Base-by-base conservation (phyloP, 2,888 invertebrate species). In the Protophormia terraenovae region DNA sequence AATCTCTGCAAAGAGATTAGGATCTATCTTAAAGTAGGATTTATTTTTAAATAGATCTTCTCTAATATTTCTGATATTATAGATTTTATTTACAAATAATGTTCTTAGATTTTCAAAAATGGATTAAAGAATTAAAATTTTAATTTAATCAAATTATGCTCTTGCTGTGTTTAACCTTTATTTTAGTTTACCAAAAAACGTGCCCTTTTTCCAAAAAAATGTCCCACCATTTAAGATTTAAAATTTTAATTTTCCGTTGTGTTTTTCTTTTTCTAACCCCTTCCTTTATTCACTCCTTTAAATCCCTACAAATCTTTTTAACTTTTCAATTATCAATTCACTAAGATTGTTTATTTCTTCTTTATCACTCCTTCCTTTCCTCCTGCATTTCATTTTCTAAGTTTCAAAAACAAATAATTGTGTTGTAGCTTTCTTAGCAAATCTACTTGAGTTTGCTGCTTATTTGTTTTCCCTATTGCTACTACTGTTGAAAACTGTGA, bases 251-350 rank as follows among this genome's bases (percentile, higher is more conserved):
- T 55, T 29, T 55, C 27, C 14, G 14, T 55, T 27, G 14, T 19
- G 16, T 29, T 27, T 12, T 55, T 6, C n/a, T 27, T 4, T 5
- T n/a, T n/a, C n/a, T n/a, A n/a, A n/a, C 27, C 27, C 55, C 55
- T 53, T 12, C 0, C 16, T 14, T 50, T 22, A 16, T 22, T 12
- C 12, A n/a, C n/a, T n/a, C n/a, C n/a, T n/a, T n/a, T n/a, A n/a
- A n/a, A n/a, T 24, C 2, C 3, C 8, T 32, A 35, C 22, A 32
- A 69, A 47, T 67, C 35, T 29, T 6, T 67, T 82, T 32, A 50
- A 66, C 60, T 80, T 84, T 80, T 80, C 64, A 76, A 80, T 84
- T 84, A 84, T 66, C 72, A 76, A 76, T 80, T 84, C 45, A 53
- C 45, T 14, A 32, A 72, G 19, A 53, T 71, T 79, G 10, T 53